Base-by-base conservation (phyloP, 2,888 invertebrate genomes). In the Dugesia japonica region DNA sequence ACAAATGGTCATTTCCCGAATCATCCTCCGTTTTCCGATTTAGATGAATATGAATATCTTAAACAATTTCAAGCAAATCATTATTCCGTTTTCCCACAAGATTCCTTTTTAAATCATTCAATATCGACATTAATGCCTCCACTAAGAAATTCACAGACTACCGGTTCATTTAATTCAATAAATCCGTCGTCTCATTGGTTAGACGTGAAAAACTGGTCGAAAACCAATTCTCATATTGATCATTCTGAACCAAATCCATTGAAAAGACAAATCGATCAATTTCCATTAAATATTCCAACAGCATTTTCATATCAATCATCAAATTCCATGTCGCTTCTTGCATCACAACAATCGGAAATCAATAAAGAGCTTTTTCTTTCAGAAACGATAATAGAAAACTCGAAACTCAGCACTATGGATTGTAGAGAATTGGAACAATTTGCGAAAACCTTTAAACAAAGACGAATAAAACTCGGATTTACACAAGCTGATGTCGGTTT, bases 371-470 rank as follows among this genome's bases (percentile, higher is more conserved):
- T 56, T 7, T 56, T 56, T 56, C 17, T 56, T 1, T 56, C 56
- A 7, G 56, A 56, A 13, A 13, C 56, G 4, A 56, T 56, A 56
- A 56, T 56, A 13, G 56, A 56, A 56, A 56, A 56, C 17, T 56
- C 56, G 7, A 56, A 56, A 56, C 56, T 56, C 4, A 56, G 56
- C 56, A 20, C 56, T 13, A 56, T 56, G 56, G 56, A 56, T 56
- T 56, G 56, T 56, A 4, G 56, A n/a, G 97, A 98, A 86, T 88
- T 98, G 82, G 98, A 98, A 87, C 92, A 92, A 79, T 98, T 98
- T 86, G 97, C 98, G 82, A 98, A 98, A 87, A 94, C 94, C 86
- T 98, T 98, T 87, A 98, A 98, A 87, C 98, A 98, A 87, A 89
- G 97, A 80, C 89, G 98, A 81, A 98, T 98, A 86, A 98, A 98